Evolutionary conservation across 2,113 vertebrate genomes (phyloP).

Genomic region (Brachypteracias leptosomus): DNA sequence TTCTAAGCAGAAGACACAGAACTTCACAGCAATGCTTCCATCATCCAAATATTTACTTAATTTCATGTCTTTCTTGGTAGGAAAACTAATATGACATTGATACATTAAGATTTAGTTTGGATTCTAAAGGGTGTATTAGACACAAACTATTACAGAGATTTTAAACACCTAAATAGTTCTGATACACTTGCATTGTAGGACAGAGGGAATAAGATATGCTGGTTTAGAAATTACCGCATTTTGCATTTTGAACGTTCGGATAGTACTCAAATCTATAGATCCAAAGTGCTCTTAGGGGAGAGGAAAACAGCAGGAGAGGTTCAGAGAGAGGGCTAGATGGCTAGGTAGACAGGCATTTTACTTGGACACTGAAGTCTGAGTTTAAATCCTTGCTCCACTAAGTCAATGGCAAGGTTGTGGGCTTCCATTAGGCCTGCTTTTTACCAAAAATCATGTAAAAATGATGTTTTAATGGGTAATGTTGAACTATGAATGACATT

Average conservation of each 20-base stretch:
- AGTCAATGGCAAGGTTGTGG: neutral
- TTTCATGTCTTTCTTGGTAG: neutral
- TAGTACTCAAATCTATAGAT: neutral
- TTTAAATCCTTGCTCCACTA: neutral
- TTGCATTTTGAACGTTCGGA: neutral
- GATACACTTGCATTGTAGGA: neutral
- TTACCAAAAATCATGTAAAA: neutral
- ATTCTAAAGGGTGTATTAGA: neutral
- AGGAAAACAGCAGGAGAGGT: neutral
- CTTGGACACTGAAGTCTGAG: neutral
- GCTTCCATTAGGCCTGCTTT: neutral
- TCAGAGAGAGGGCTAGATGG: neutral
- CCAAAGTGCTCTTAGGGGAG: neutral
- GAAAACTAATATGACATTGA: neutral
- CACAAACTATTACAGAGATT: neutral
- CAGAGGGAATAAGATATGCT: neutral
- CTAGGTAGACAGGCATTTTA: neutral
- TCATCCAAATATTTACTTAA: neutral
- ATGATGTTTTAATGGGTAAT: neutral
- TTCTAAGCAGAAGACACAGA: neutral
- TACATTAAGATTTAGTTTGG: neutral
- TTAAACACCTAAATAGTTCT: neutral
- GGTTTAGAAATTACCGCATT: neutral
- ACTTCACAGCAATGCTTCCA: neutral
- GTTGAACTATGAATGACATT: neutral